Base-by-base conservation (phyloP, 64 coral and sea anemone species). In the Porites lutea region DNA sequence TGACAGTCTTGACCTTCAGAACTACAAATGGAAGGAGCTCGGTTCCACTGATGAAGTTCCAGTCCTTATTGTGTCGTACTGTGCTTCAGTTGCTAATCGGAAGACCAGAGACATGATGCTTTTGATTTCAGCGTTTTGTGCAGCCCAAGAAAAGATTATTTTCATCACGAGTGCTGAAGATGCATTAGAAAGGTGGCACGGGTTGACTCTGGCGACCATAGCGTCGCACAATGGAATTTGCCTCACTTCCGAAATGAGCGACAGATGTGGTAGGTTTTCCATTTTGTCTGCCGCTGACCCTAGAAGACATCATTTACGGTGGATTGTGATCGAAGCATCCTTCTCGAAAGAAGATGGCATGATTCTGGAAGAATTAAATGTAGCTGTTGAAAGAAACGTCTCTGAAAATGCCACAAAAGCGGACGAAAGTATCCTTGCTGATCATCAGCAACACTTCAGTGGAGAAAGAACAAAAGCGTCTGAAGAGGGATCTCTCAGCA, bases 211-310 rank as follows among this genome's bases (percentile, higher is more conserved):
- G 8, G 51, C 76, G 4, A 63, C 55, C 15, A 46, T 23, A 46
- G 14, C 66, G 79, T 62, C 69, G 47, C 52, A 55, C 14, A 68
- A 77, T 54, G 77, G 69, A 43, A 64, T 71, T 57, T 90, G 76
- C 6, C 58, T 46, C 48, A 70, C 7, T 48, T 5, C 52, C 66
- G 88, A 90, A 55, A 90, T 90, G 16, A 46, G 8, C 12, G 88
- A 71, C 8, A 81, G 88, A 70, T 70, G 59, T 7, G 75, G 75
- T 9, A 52, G 37, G 44, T 37, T 90, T 45, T 19, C 76, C 45
- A 69, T 90, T 55, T 71, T 90, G 14, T 90, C 88, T 14, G 88
- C 75, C 8, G 88, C 51, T 71, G 88, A 90, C 69, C 88, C 88
- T 15, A 63, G 23, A 50, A 19, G 64, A 51, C 79, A 75, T 44